Base-by-base conservation (phyloP, 2,113 vertebrate genomes). In the Carassius auratus region DNA sequence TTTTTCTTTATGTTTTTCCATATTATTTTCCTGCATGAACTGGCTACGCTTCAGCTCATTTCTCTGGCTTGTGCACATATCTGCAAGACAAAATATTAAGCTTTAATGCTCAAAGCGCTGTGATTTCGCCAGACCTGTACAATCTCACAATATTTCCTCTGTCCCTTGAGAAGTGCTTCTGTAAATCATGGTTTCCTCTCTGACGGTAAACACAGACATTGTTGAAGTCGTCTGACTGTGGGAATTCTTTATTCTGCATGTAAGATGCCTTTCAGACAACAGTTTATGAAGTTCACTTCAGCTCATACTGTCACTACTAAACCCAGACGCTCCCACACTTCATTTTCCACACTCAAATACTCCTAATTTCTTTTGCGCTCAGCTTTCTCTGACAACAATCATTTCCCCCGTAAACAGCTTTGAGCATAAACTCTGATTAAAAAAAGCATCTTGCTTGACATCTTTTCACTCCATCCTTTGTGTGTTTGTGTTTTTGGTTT, bases 371-470 rank as follows among this genome's bases (percentile, higher is more conserved):
- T 59, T 59, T 59, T 59, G 52, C 30, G 19, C 52, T 38, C 52
- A 12, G 52, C 52, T 78, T 38, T 78, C 52, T 57, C 52, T 38
- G 30, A 78, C 52, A 55, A 55, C 75, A 76, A 55, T 76, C 48
- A 76, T 33, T n/a, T 61, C 15, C 75, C 8, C 75, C 14, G 75
- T 55, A 76, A 76, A 76, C 48, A 38, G 76, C 76, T 57, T 57
- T 59, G 52, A 78, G 52, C 30, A 57, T 78, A 36, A 78, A 48
- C 71, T 48, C 71, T 23, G n/a, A 74, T 74, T 74, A 48, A 74
- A 45, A 74, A 59, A 59, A 6, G 30, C 30, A 59, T 57, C 30
- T 78, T 59, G 50, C 26, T 57, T 77, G 75, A 77, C 26, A 33
- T 77, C 26, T 77, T 26, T 57, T 59, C 30, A 13, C 30, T 59